Base-by-base conservation (phyloP, 2,113 vertebrate genomes). In the Catharus minimus region DNA sequence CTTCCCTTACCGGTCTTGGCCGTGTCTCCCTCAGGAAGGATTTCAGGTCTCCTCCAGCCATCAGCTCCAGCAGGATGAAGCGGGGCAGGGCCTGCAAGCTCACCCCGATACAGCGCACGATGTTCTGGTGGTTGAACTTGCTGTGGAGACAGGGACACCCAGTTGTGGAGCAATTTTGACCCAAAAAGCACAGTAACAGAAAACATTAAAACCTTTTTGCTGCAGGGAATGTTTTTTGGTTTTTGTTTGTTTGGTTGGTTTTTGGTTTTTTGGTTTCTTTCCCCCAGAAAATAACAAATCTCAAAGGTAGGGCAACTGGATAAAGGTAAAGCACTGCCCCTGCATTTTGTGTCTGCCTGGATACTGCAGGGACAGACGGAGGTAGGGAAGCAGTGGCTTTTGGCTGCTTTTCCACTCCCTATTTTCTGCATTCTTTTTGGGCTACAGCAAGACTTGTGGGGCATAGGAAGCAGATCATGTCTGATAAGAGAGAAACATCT, bases 41-140 rank as follows among this genome's bases (percentile, higher is more conserved):
- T 93, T 99, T 99, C 78, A 99, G 98, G 95, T 99, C 99, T 85
- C 99, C 99, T 41, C 99, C 99, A 5, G 99, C 97, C 99, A 99
- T 99, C 55, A 99, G 98, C 94, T 99, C 99, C 86, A 99, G 97
- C 88, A 99, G 97, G 95, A 99, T 99, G 88, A 99, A 99, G 43
- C 99, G 98, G 47, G 99, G 99, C 94, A 99, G 97, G 8, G 98
- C 98, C 93, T 99, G 99, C 83, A 99, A 97, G 81, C 99, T 99
- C 93, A 99, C 99, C 11, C 99, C 99, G 0, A 99, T 98, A 13
- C 99, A 99, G 28, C 98, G 98, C 86, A 99, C 99, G 0, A 99
- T 99, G 94, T 99, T 99, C 98, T 99, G 99, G 96, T 99, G 99
- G 97, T 98, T 99, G 98, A 99, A 99, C 96, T 99, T 99, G 96